A percentile compares a stretch with the other conserved stretches of the same genome.
Conservation (phyloP, 1,140 invertebrate species). For the Lordiphosa mommai region DNA sequence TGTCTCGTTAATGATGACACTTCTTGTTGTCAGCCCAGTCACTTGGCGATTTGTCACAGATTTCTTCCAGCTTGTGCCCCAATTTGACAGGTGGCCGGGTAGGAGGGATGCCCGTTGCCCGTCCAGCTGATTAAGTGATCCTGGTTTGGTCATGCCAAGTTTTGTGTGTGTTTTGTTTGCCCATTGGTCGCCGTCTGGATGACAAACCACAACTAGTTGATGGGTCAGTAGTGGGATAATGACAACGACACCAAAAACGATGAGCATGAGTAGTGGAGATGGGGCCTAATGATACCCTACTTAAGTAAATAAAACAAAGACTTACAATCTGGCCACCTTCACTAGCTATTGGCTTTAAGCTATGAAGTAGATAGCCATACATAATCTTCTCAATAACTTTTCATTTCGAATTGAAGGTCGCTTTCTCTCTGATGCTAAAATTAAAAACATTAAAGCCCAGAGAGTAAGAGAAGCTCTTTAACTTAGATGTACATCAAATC, state of each 20-base stretch:
- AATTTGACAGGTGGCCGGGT: slow-evolving; percentile 49
- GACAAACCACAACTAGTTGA: slow-evolving; percentile 26
- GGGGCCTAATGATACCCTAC: not conserved
- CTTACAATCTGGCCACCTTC: no score
- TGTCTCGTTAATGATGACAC: slow-evolving; percentile 65
- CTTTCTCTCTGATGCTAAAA: no score
- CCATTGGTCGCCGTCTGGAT: not conserved
- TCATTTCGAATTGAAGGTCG: no score
- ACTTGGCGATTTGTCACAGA: slow-evolving; percentile 67
- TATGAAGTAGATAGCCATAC: no score
- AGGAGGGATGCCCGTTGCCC: not conserved
- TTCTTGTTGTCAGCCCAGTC: slow-evolving; percentile 59
- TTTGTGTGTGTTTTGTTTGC: no score
- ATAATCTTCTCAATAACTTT: no score
- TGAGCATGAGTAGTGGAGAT: slow-evolving; percentile 3
- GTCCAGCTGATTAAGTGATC: slow-evolving; percentile 40
- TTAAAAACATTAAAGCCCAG: no score
- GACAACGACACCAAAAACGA: not conserved
- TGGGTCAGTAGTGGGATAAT: slow-evolving; percentile 8
- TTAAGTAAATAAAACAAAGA: slow-evolving; percentile 1
- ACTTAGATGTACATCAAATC: no score
- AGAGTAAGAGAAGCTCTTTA: no score
- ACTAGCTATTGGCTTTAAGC: no score
- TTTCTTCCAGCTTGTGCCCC: slow-evolving; percentile 3
- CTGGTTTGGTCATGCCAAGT: not conserved